A percentile compares a stretch with the other conserved stretches of the same genome.
phyloP scores from a whole-genome alignment of 2,113 vertebrate genomes.

The Corythornis vintsioides region DNA sequence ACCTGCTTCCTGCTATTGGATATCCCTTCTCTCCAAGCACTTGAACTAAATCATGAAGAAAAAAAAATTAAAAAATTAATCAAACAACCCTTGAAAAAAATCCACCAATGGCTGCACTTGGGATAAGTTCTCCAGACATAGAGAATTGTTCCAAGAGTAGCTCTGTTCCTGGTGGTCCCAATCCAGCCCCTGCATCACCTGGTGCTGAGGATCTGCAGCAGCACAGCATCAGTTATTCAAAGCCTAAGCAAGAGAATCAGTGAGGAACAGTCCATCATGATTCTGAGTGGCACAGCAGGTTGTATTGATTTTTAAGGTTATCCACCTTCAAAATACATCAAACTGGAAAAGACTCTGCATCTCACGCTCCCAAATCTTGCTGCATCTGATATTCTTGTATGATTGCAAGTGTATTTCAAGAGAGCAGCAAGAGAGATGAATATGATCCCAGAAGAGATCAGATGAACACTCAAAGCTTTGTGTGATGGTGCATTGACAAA shows the following conservation, averaged over 20 bases:
- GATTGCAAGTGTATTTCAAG: background rate
- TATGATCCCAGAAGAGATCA: background rate
- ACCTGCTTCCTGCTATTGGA: background rate
- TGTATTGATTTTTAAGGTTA: conserved; percentile 56
- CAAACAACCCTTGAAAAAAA: fast-evolving
- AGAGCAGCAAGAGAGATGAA: background rate
- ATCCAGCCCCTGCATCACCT: background rate
- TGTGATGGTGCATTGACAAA: background rate
- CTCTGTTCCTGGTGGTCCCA: background rate
- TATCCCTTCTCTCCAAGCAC: background rate
- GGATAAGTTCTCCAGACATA: background rate
- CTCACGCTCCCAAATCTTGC: background rate
- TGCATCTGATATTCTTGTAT: conserved; percentile 5
- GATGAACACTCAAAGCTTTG: conserved; percentile 9
- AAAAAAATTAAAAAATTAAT: background rate
- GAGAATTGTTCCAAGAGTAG: background rate
- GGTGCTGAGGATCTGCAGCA: background rate
- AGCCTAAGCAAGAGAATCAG: background rate
- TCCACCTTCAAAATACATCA: conserved; percentile 22
- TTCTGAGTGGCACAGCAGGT: background rate
- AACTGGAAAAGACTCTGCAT: conserved; percentile 1
- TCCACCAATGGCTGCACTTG: background rate
- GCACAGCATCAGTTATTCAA: background rate
- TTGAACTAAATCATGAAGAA: background rate
- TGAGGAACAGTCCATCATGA: background rate